Conservation (phyloP, 2,888 invertebrate genomes). For the Halocaridina rubra region DNA sequence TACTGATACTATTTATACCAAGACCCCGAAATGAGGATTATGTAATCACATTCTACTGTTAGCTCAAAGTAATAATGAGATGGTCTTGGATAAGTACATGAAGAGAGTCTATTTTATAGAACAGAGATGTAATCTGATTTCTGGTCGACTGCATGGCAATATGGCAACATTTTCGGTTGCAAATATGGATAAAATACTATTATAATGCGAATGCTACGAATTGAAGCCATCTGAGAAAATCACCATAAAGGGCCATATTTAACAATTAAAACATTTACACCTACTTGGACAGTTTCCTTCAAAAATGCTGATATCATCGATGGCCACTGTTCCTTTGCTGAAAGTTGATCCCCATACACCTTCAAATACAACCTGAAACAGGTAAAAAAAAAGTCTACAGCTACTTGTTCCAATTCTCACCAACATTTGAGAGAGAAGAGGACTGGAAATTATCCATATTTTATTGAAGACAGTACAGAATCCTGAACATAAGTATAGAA, state of each 20-base stretch:
- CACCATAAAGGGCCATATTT: not conserved
- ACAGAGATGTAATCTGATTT: too few relatives aligned
- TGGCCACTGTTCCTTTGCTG: constrained; percentile 72
- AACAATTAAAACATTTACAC: not conserved
- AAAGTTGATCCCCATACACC: constrained; percentile 74
- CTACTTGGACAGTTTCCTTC: constrained; percentile 67
- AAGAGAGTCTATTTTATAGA: too few relatives aligned
- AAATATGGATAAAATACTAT: not conserved
- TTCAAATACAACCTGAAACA: constrained; percentile 70
- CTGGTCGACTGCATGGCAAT: too few relatives aligned
- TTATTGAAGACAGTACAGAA: too few relatives aligned
- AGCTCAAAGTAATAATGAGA: not conserved
- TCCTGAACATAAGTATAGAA: too few relatives aligned
- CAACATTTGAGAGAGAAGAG: too few relatives aligned
- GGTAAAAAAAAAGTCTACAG: constrained; percentile 66
- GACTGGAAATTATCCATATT: too few relatives aligned
- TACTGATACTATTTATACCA: too few relatives aligned
- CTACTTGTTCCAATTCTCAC: constrained; percentile 66
- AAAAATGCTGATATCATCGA: constrained; percentile 74
- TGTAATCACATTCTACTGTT: too few relatives aligned
- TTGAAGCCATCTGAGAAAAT: not conserved
- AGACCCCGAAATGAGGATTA: too few relatives aligned
- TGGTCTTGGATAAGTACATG: not conserved
- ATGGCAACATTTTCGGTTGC: not conserved
- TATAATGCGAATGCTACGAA: not conserved